A percentile compares a stretch with the other conserved stretches of the same genome.
Conservation (phyloP, 1,140 invertebrate genomes). For the Apocrypta bakeri region DNA sequence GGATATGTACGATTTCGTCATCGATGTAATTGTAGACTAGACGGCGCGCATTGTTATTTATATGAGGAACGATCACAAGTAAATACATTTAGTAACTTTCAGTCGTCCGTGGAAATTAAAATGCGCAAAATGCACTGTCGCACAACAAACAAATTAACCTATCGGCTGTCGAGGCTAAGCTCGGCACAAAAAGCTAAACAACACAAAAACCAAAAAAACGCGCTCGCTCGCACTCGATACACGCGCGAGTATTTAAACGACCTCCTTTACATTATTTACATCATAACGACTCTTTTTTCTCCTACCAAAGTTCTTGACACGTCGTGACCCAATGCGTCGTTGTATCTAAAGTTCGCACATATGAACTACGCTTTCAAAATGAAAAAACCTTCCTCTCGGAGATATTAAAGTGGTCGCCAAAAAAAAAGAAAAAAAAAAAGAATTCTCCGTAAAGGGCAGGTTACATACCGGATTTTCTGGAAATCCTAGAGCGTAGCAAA, state of each 20-base stretch:
- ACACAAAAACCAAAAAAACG: neutral
- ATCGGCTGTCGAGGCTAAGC: neutral
- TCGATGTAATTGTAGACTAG: neutral
- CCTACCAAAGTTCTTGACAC: slow-evolving; percentile 4
- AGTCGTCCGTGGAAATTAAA: neutral
- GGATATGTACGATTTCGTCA: neutral
- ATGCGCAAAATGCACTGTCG: neutral
- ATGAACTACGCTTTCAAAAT: neutral
- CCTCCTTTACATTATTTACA: slow-evolving; percentile 32
- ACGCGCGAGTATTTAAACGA: slow-evolving; percentile 26
- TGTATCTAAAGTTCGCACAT: slow-evolving; percentile 4
- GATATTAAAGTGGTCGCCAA: too few species aligned
- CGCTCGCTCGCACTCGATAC: too few species aligned
- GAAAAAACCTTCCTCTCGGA: neutral
- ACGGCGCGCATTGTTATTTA: too few species aligned
- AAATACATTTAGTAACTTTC: neutral
- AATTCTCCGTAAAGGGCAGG: slow-evolving; percentile 20
- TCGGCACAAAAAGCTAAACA: neutral
- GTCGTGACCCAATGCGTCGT: neutral
- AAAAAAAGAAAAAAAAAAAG: too few species aligned
- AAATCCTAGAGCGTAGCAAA: neutral
- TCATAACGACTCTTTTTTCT: slow-evolving; percentile 11
- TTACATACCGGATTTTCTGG: slow-evolving; percentile 25
- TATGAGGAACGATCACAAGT: neutral
- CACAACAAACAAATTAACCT: neutral